Conservation (phyloP, 2,113 vertebrate species). For the Hyla sarda region DNA sequence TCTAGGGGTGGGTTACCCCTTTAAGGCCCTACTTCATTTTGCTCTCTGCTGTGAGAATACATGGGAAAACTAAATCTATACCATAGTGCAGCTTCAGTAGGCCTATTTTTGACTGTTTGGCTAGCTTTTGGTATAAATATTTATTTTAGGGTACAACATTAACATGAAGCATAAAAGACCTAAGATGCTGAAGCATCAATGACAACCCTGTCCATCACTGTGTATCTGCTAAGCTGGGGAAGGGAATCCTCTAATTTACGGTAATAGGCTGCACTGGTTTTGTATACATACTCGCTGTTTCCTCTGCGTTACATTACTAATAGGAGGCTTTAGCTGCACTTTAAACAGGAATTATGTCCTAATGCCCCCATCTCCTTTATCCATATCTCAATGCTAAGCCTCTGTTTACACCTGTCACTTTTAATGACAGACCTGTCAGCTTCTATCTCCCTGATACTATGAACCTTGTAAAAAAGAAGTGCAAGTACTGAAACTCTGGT, state of each 20-base stretch:
- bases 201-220: no score
- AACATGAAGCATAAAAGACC: no score
- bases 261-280: background rate
- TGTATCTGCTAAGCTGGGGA: background rate
- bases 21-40: no score
- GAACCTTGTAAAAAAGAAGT: background rate
- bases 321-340: background rate
- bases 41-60: no score
- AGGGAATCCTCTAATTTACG: background rate
- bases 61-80: no score
- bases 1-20: no score
- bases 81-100: no score
- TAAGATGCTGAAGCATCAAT: no score
- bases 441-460: background rate
- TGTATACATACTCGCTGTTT: background rate
- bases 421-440: conserved; percentile 8
- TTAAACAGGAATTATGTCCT: background rate
- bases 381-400: background rate
- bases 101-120: no score
- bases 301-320: background rate
- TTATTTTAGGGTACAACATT: no score
- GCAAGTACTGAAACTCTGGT: background rate
- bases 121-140: no score
- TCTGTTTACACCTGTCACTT: background rate
- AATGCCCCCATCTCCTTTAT: background rate